Conservation (phyloP, 2,888 invertebrate species). For the Tachystola acroxantha region DNA sequence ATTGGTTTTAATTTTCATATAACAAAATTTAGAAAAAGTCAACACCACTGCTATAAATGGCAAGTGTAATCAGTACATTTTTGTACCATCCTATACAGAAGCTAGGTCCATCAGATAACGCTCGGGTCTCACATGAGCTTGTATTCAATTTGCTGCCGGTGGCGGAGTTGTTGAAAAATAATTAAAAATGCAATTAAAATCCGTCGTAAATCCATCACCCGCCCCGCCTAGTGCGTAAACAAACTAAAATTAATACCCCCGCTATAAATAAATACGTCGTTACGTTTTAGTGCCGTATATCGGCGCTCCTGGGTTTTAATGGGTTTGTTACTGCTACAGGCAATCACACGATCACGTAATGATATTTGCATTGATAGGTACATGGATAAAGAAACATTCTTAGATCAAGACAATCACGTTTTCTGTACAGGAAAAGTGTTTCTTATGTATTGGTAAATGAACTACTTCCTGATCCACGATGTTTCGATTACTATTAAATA, state of each 20-base stretch:
- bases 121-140: conserved; percentile 34
- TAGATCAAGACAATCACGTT: no score
- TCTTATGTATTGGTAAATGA: no score
- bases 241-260: conserved; percentile 43
- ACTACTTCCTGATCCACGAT: no score
- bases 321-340: conserved; percentile 23
- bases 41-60: no score
- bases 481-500: no score
- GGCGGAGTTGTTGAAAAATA: conserved; percentile 64
- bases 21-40: no score
- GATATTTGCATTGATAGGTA: conserved; percentile 18
- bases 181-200: conserved; percentile 74
- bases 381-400: no score
- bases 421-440: no score
- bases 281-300: conserved; percentile 30
- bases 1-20: no score
- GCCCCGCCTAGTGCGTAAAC: conserved; percentile 60
- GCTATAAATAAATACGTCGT: conserved; percentile 47
- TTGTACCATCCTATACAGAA: no score
- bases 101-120: conserved; percentile 43
- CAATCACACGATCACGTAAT: conserved; percentile 19
- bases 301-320: conserved; percentile 32
- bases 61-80: no score
- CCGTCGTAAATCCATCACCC: conserved; percentile 64
- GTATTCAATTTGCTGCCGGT: conserved; percentile 65